phyloP scores from a whole-genome alignment of 2,797 vertebrate species.

The Danio choprae region DNA sequence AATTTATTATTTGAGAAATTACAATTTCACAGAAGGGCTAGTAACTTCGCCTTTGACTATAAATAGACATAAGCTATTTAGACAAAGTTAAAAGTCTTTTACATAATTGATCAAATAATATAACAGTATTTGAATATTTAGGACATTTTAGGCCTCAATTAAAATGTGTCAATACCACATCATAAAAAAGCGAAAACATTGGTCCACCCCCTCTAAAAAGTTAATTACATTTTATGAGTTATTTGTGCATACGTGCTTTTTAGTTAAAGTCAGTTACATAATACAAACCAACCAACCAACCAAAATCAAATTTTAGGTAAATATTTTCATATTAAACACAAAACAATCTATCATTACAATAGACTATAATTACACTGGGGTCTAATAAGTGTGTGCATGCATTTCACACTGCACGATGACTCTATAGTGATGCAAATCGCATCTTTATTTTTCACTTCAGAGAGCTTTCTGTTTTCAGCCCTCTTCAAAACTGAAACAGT shows the following conservation, averaged over 20 bases:
- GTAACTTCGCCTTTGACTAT: too few species aligned
- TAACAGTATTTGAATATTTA: background rate
- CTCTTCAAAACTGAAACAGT: slow-evolving; percentile 29
- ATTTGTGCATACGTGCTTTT: background rate
- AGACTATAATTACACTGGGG: background rate
- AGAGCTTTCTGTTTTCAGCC: slow-evolving; percentile 20
- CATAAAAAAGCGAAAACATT: too few species aligned
- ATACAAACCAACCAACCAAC: background rate
- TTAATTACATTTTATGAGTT: too few species aligned
- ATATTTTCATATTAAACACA: background rate
- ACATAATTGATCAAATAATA: background rate
- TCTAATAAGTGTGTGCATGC: background rate
- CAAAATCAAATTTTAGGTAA: background rate
- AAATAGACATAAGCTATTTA: too few species aligned
- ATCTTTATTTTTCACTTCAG: slow-evolving; percentile 13
- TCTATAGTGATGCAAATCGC: slow-evolving; percentile 22
- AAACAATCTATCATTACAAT: background rate
- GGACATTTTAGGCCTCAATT: background rate
- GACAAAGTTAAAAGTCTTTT: background rate
- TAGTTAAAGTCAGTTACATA: background rate
- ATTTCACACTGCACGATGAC: background rate
- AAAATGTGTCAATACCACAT: background rate
- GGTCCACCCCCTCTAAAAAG: too few species aligned
- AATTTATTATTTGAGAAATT: too few species aligned
- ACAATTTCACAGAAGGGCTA: too few species aligned